A percentile compares a stretch with the other conserved stretches of the same genome.
Conservation (phyloP, 2,113 vertebrate species). For the Serilophus lunatus region DNA sequence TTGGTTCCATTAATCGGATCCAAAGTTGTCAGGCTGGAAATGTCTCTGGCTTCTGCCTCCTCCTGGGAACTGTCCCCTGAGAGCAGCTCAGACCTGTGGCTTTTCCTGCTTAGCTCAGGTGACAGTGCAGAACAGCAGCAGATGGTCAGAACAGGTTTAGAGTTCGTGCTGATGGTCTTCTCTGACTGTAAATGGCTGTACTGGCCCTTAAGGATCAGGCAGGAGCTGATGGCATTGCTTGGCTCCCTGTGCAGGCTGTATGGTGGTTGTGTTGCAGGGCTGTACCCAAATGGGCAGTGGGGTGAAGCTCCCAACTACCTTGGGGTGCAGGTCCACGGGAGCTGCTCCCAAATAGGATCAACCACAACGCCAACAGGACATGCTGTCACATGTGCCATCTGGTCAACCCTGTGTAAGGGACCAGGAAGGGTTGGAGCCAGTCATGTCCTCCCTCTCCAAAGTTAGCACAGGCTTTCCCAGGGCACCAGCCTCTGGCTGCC, state of each 20-base stretch:
- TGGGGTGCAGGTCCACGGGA: neutral
- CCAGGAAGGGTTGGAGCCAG: neutral
- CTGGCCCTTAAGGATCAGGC: neutral
- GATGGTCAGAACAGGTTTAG: neutral
- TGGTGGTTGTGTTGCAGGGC: neutral
- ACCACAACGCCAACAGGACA: neutral
- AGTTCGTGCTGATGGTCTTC: neutral
- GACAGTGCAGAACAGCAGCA: neutral
- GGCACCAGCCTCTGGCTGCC: neutral
- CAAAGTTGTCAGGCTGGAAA: neutral
- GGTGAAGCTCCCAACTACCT: neutral
- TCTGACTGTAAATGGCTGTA: neutral
- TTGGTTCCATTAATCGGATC: neutral
- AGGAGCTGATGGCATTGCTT: neutral
- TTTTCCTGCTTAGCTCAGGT: accelerated
- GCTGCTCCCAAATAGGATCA: neutral
- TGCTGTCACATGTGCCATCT: accelerated
- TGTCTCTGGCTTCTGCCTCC: neutral
- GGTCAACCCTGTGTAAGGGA: neutral
- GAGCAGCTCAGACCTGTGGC: neutral
- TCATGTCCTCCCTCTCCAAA: neutral
- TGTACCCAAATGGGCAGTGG: accelerated
- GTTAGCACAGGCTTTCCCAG: neutral
- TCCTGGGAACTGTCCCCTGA: neutral
- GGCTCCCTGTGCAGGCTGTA: neutral